Conservation (phyloP, 2,888 invertebrate genomes). For the Chironomus riparius region DNA sequence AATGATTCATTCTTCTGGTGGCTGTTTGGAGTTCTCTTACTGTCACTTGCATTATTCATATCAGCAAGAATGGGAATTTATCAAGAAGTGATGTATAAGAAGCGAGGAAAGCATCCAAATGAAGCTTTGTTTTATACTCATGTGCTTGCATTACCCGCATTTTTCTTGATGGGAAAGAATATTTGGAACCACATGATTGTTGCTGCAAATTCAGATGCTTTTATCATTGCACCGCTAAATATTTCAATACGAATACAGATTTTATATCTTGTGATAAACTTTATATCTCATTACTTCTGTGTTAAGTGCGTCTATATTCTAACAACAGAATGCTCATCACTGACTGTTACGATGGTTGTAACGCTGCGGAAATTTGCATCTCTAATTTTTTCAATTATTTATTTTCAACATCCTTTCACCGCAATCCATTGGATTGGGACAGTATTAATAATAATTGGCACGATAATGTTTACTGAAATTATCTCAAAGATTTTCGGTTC, state of each 20-base stretch:
- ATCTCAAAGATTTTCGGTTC: constrained; percentile 45
- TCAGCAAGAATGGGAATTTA: constrained; percentile 94
- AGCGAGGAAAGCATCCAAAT: constrained; percentile 83
- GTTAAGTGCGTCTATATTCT: constrained; percentile 90
- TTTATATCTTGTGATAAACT: constrained; percentile 68
- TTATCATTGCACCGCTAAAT: constrained; percentile 49
- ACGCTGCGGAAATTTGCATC: constrained; percentile 94
- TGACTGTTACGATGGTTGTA: constrained; percentile 92
- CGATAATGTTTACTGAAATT: constrained; percentile 82
- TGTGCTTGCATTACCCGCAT: constrained; percentile 80
- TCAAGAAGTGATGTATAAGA: constrained; percentile 76
- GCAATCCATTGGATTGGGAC: constrained; percentile 86
- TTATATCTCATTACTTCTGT: constrained; percentile 85
- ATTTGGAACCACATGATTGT: constrained; percentile 66
- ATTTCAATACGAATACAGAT: constrained; percentile 63
- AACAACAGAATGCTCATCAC: constrained; percentile 86
- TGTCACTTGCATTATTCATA: constrained; percentile 80
- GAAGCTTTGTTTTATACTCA: constrained; percentile 86
- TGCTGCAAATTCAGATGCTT: constrained; percentile 55
- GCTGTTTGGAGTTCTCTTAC: constrained; percentile 65
- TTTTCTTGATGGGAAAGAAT: constrained; percentile 68
- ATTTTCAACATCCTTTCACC: constrained; percentile 92
- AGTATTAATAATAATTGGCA: constrained; percentile 81
- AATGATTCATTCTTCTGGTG: constrained; percentile 48
- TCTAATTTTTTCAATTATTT: constrained; percentile 82